A percentile compares a stretch with the other conserved stretches of the same genome.
phyloP scores from a whole-genome alignment of 2,113 vertebrate species.

The Scopus umbretta region DNA sequence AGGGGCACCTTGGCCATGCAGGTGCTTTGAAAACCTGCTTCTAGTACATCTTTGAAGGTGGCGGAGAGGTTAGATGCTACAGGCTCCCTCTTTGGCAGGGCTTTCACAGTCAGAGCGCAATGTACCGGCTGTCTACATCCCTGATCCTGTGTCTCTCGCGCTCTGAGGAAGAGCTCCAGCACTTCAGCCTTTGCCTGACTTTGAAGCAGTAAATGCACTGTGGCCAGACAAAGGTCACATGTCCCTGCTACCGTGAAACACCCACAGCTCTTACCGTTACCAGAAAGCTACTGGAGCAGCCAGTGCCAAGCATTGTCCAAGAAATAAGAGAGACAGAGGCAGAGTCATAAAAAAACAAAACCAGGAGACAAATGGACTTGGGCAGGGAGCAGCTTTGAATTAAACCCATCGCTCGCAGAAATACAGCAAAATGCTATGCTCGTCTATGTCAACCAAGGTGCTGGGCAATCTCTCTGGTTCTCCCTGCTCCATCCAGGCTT shows the following conservation, averaged over 20 bases:
- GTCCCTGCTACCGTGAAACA: background rate
- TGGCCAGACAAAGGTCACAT: background rate
- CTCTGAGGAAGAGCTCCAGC: background rate
- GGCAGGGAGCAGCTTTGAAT: background rate
- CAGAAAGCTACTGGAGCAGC: background rate
- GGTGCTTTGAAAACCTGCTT: background rate
- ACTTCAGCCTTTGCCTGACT: background rate
- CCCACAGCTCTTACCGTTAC: background rate
- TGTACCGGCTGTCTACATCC: background rate
- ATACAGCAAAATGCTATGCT: background rate
- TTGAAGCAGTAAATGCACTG: background rate
- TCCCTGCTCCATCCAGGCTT: background rate
- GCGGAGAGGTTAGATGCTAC: background rate
- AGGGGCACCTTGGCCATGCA: rapidly evolving
- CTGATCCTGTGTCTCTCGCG: rapidly evolving
- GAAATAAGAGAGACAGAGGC: background rate
- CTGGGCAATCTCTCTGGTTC: background rate
- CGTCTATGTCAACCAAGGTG: background rate
- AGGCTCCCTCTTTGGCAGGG: background rate
- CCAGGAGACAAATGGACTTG: background rate
- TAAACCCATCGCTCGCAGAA: background rate
- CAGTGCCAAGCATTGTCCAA: background rate
- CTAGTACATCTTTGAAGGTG: background rate
- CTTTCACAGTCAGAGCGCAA: background rate
- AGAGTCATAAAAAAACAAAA: background rate